Conservation (phyloP, 2,113 vertebrate genomes). For the Tauraco erythrolophus region DNA sequence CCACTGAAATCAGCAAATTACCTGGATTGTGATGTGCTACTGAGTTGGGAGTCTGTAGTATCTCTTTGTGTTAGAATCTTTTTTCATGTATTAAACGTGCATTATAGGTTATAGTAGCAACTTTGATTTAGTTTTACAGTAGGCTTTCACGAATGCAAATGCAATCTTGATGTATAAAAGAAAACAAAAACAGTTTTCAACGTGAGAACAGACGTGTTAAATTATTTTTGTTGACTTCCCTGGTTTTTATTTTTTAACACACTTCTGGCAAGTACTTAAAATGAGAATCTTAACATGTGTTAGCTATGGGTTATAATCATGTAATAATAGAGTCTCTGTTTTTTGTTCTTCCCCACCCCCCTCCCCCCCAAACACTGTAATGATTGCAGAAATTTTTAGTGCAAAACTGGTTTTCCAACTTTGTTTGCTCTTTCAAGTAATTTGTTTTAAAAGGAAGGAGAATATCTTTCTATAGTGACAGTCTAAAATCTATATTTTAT, state of each 20-base stretch:
- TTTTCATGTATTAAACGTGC: neutral
- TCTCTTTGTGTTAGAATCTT: neutral
- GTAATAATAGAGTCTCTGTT: neutral
- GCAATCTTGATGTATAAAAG: neutral
- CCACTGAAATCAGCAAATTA: neutral
- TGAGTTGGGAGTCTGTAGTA: neutral
- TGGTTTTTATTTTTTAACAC: neutral
- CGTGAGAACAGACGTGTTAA: neutral
- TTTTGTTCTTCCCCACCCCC: no score
- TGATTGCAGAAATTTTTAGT: neutral
- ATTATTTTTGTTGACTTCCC: neutral
- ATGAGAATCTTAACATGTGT: neutral
- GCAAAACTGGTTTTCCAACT: neutral
- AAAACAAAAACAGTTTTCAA: neutral
- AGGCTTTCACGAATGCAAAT: neutral
- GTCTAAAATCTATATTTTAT: neutral
- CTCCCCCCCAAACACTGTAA: no score
- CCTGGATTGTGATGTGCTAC: neutral
- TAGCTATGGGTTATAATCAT: neutral
- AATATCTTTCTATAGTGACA: neutral
- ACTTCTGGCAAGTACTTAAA: neutral
- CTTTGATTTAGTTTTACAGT: neutral
- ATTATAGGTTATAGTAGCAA: neutral
- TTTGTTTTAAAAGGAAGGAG: neutral
- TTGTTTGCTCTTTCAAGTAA: neutral